Evolutionary conservation across 2,797 vertebrate species (phyloP).

Genomic region (Xenopus petersii): DNA sequence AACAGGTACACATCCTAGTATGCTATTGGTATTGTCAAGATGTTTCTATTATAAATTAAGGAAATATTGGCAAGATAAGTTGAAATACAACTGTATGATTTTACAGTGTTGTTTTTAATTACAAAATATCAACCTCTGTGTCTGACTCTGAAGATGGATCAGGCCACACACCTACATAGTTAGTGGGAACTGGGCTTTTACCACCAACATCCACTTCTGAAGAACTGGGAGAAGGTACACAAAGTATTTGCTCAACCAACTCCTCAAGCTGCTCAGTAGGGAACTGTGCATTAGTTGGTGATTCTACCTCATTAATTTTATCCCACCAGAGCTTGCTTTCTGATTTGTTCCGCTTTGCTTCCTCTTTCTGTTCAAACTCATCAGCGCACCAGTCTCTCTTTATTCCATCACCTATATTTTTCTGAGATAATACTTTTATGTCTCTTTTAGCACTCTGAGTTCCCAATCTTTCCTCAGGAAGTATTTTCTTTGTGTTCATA

Average conservation of each 20-base stretch:
- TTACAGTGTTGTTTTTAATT: background rate
- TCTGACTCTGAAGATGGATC: conserved; percentile 32
- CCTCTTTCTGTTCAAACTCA: background rate
- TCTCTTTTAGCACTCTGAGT: background rate
- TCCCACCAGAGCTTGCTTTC: background rate
- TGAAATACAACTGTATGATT: no score
- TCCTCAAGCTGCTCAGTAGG: background rate
- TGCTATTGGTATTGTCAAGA: background rate
- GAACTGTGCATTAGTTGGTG: background rate
- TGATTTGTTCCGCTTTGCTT: conserved; percentile 6
- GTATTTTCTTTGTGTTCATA: no score
- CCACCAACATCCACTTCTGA: conserved; percentile 31
- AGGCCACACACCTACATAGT: conserved; percentile 9
- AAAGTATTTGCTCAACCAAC: conserved; percentile 7
- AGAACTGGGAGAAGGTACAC: background rate
- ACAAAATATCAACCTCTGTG: conserved; percentile 19
- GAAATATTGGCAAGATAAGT: background rate
- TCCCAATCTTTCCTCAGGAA: no score
- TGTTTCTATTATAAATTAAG: background rate
- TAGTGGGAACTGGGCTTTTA: background rate
- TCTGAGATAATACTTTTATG: no score
- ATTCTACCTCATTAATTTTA: background rate
- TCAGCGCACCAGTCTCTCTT: background rate
- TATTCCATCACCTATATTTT: background rate
- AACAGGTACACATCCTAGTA: background rate